phyloP scores from a whole-genome alignment of 2,888 invertebrate species.

The Hymenopus coronatus region DNA sequence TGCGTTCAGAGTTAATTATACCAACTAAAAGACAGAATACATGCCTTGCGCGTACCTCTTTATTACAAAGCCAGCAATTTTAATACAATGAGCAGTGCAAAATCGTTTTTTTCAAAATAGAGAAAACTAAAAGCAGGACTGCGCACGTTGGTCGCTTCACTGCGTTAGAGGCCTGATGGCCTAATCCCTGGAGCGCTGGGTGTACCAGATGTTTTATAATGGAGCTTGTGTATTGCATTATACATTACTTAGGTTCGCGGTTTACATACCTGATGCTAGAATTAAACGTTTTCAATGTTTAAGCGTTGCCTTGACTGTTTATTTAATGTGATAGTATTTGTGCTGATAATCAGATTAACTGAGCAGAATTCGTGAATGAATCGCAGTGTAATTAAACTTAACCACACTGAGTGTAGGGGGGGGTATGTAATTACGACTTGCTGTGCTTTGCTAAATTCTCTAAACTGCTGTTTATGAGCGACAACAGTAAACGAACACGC shows the following conservation, averaged over 20 bases:
- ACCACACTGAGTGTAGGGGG: neutral
- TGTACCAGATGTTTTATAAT: conserved; percentile 3
- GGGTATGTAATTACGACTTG: neutral
- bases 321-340: neutral
- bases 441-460: neutral
- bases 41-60: too few relatives aligned
- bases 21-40: too few relatives aligned
- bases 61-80: too few relatives aligned
- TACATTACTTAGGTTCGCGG: neutral
- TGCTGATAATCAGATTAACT: conserved; percentile 1
- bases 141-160: neutral
- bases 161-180: neutral
- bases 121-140: too few relatives aligned
- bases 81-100: too few relatives aligned
- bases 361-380: neutral
- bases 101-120: too few relatives aligned
- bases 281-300: conserved; percentile 3
- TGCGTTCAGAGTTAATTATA: too few relatives aligned
- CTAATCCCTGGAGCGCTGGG: neutral
- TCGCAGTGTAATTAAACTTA: neutral
- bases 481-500: neutral
- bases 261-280: neutral
- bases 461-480: neutral
- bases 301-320: neutral
- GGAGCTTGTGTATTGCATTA: neutral